These are phyloP conservation scores for Lucifuga dentata DNA, from an alignment of 2,113 vertebrate genomes.

Conservation along the genomic window DNA sequence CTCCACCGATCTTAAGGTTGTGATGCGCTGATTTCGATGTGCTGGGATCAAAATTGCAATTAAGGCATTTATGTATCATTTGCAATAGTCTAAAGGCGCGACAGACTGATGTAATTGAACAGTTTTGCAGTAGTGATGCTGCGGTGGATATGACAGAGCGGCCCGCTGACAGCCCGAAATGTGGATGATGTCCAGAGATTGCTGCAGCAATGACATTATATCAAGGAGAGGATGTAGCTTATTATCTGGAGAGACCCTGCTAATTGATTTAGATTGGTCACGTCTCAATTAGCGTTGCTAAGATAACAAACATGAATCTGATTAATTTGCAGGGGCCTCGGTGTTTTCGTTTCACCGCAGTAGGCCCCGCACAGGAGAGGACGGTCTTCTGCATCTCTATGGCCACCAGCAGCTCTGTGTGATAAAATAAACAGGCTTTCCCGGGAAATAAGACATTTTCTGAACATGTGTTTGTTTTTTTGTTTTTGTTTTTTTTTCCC, in stretches of 20 bases:
- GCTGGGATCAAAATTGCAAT: slow-evolving; percentile 2
- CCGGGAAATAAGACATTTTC: neutral
- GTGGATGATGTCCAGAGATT: slow-evolving; percentile 48
- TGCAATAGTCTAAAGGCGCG: neutral
- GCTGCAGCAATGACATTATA: slow-evolving; percentile 67
- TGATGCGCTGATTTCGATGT: slow-evolving; percentile 17
- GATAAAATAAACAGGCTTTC: slow-evolving; percentile 15
- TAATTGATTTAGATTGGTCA: slow-evolving; percentile 45
- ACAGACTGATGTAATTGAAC: neutral
- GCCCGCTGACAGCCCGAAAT: slow-evolving; percentile 18
- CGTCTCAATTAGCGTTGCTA: slow-evolving; percentile 47
- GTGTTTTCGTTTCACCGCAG: slow-evolving; percentile 55
- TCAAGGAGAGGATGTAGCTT: slow-evolving; percentile 11
- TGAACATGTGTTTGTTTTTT: neutral
- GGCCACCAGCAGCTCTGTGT: slow-evolving; percentile 5
- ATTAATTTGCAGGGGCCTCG: slow-evolving; percentile 19
- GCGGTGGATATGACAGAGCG: slow-evolving; percentile 50
- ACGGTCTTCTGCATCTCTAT: slow-evolving; percentile 13
- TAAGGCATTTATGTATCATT: neutral
- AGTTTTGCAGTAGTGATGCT: slow-evolving; percentile 17
- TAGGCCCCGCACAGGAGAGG: slow-evolving; percentile 51
- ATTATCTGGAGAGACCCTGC: slow-evolving; percentile 15
- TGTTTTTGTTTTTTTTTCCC: neutral
- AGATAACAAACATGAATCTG: slow-evolving; percentile 37
- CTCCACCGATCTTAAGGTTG: slow-evolving; percentile 1